phyloP scores from a whole-genome alignment of 2,113 vertebrate species.

The Tenrec ecaudatus region DNA sequence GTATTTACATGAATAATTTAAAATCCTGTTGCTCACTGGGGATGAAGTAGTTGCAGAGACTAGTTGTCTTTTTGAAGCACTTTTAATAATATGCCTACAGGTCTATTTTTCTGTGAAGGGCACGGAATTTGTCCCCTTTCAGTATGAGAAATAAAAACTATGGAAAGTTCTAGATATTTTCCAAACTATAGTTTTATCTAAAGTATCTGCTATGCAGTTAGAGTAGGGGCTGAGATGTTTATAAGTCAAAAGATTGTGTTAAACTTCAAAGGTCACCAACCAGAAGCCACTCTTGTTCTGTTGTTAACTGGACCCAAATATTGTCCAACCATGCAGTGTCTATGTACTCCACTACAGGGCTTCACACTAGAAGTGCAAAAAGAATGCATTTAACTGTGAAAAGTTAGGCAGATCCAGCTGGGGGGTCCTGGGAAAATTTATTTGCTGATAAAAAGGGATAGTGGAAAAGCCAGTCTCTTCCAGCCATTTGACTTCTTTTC shows the following conservation, averaged over 20 bases:
- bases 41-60: background rate
- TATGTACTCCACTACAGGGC: background rate
- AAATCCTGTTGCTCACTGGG: background rate
- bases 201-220: background rate
- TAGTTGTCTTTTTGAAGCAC: conserved; percentile 8
- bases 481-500: background rate
- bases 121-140: background rate
- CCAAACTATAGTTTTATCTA: background rate
- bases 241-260: background rate
- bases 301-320: background rate
- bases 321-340: background rate
- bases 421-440: background rate
- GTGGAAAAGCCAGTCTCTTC: background rate
- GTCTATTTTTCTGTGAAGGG: background rate
- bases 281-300: background rate
- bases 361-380: background rate
- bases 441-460: background rate
- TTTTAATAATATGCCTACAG: background rate
- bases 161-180: conserved; percentile 30
- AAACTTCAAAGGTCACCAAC: background rate
- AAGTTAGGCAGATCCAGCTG: background rate
- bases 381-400: background rate
- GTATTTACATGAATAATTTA: conserved; percentile 40
- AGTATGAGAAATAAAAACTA: background rate
- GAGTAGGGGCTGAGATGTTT: conserved; percentile 5